Conservation (phyloP, 2,888 invertebrate genomes). For the Spilosoma lubricipeda region DNA sequence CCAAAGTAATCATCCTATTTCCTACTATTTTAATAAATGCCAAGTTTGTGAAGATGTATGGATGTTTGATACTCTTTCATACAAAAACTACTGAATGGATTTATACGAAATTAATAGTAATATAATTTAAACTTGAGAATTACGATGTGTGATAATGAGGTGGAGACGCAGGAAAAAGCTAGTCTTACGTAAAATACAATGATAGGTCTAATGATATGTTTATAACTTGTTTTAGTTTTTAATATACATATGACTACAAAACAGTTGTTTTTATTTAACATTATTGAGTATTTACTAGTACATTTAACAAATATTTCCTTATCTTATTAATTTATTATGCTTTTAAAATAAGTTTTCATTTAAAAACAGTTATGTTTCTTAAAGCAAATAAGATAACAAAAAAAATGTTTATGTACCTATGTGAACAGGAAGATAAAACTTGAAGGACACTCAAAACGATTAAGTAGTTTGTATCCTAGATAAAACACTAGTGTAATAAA, state of each 20-base stretch:
- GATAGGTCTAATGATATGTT: neutral
- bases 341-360: neutral
- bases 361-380: neutral
- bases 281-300: neutral
- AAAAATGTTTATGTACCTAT: neutral
- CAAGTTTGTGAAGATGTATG: no score
- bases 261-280: neutral
- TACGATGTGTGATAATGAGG: no score
- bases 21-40: no score
- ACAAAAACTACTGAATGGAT: no score
- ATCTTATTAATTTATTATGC: neutral
- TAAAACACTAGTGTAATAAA: neutral
- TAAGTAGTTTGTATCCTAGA: neutral
- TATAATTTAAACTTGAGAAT: no score
- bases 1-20: no score
- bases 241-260: neutral
- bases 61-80: no score
- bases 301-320: neutral
- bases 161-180: no score
- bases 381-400: neutral
- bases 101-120: no score
- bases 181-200: neutral
- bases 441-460: conserved; percentile 15
- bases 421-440: conserved; percentile 5
- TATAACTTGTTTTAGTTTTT: no score